phyloP scores from a whole-genome alignment of 2,113 vertebrate species.

The Oryctolagus cuniculus region mOryCun1.1 NC_091434.1:44705501-44706000 shows the following conservation, averaged over 20 bases:
- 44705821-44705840: conserved; percentile 68
- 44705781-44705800: conserved; percentile 65
- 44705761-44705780: conserved; percentile 64
- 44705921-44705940: neutral
- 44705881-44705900: conserved; percentile 14
- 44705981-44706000: neutral
- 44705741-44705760: conserved; percentile 61
- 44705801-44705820: conserved; percentile 51
- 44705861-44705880: conserved; percentile 53
- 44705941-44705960: neutral
- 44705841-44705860: conserved; percentile 44
- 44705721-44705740: conserved; percentile 60
- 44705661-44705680: conserved; percentile 49
- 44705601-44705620: conserved; percentile 54
- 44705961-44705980: neutral
- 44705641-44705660: conserved; percentile 48
- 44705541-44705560: conserved; percentile 15
- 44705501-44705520: neutral
- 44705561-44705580: neutral
- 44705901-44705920: neutral
- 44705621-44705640: conserved; percentile 58
- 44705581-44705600: conserved; percentile 14
- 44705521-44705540: neutral
- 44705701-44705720: conserved; percentile 53
- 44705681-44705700: conserved; percentile 64